phyloP scores from a whole-genome alignment of 1,140 invertebrate species.

The Anastrepha ludens region DNA sequence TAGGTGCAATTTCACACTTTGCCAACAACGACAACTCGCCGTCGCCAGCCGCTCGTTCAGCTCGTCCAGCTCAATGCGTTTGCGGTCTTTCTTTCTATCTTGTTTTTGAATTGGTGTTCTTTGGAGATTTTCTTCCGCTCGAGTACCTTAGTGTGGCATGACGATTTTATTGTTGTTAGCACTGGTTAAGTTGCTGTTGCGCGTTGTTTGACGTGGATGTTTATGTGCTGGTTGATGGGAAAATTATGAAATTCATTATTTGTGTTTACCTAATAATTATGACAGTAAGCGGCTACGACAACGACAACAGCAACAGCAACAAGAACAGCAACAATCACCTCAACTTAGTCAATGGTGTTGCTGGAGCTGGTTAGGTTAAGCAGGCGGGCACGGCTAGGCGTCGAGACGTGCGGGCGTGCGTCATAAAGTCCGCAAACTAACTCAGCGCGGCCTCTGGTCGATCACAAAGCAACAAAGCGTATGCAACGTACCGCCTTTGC shows the following conservation, averaged over 20 bases:
- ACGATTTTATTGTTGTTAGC: constrained; percentile 31
- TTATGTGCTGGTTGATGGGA: constrained; percentile 52
- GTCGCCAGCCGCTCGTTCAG: background rate
- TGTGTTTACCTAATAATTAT: constrained; percentile 55
- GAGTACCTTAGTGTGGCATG: constrained; percentile 8
- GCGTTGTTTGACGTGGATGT: constrained; percentile 35
- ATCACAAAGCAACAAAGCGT: constrained; percentile 9
- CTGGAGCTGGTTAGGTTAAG: background rate
- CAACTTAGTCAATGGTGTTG: background rate
- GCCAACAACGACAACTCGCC: background rate
- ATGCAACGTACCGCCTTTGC: background rate
- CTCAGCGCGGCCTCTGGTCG: background rate
- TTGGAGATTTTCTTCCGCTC: constrained; percentile 19
- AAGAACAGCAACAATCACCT: background rate
- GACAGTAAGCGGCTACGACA: constrained; percentile 43
- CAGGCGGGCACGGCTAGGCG: background rate
- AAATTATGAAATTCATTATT: constrained; percentile 55
- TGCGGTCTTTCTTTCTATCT: background rate
- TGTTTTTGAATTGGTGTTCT: background rate
- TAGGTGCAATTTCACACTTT: constrained; percentile 53
- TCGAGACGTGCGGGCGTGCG: background rate
- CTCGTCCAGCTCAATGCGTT: background rate
- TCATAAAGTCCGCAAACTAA: constrained; percentile 42
- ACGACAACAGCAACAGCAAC: background rate
- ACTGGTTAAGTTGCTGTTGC: constrained; percentile 28